Conservation (phyloP, 2,113 vertebrate species). For the Geothlypis trichas region DNA sequence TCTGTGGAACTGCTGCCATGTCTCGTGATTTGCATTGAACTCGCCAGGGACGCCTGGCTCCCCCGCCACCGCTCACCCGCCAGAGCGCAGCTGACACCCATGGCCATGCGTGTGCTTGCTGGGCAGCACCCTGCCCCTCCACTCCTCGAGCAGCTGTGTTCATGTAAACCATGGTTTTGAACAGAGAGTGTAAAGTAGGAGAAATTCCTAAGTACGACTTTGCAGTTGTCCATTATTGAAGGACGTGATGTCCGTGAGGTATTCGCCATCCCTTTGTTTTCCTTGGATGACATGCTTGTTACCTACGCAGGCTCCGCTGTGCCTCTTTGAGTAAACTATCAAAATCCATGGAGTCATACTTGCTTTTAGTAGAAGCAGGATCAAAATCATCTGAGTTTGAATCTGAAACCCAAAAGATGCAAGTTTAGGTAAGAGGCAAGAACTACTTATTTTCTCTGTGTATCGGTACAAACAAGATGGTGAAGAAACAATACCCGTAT, state of each 20-base stretch:
- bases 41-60: constrained; percentile 21
- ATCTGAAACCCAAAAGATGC: constrained; percentile 77
- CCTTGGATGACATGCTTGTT: constrained; percentile 79
- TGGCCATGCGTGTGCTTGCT: constrained; percentile 68
- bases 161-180: constrained; percentile 96
- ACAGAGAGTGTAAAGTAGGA: constrained; percentile 89
- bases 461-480: rapidly evolving
- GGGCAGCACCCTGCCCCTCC: constrained; percentile 69
- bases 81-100: constrained; percentile 74
- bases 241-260: constrained; percentile 83
- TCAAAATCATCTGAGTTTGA: constrained; percentile 98
- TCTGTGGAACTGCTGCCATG: constrained; percentile 80
- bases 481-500: neutral
- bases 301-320: constrained; percentile 96
- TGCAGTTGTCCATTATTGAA: constrained; percentile 82
- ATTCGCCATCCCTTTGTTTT: constrained; percentile 74
- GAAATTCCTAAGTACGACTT: constrained; percentile 80
- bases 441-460: neutral
- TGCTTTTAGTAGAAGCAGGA: constrained; percentile 98
- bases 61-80: constrained; percentile 43
- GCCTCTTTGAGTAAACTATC: constrained; percentile 99
- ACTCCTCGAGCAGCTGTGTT: constrained; percentile 90
- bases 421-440: neutral
- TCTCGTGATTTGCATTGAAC: constrained; percentile 63
- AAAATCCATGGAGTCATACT: constrained; percentile 99